These are phyloP conservation scores for Cichlasoma orientale DNA, from an alignment of 2,797 vertebrate species.

Conservation along the genomic window DNA sequence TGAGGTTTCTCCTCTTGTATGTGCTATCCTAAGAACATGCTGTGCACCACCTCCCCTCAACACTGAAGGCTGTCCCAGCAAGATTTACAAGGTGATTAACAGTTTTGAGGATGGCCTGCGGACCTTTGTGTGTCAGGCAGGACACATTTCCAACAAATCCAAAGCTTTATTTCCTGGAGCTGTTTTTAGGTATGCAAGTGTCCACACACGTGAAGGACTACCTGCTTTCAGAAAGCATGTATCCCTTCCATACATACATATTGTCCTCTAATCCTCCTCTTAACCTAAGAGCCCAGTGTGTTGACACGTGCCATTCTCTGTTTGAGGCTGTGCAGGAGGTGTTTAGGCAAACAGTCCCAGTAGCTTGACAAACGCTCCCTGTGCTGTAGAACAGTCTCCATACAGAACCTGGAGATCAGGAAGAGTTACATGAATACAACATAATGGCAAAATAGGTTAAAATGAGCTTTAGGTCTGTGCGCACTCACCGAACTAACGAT, in stretches of 20 bases:
- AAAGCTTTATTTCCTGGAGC: conserved; percentile 28
- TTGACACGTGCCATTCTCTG: conserved; percentile 88
- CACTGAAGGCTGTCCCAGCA: not conserved
- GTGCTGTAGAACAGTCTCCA: conserved; percentile 88
- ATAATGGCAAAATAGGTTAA: not conserved
- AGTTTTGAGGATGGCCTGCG: not conserved
- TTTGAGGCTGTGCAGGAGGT: conserved; percentile 89
- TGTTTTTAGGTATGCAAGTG: conserved; percentile 6
- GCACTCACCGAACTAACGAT: conserved; percentile 90
- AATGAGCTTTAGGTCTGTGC: not conserved
- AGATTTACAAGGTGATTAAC: not conserved
- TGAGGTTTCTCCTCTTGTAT: not conserved
- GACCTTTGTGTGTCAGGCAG: not conserved
- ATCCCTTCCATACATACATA: not conserved
- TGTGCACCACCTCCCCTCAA: not conserved
- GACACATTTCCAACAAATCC: conserved; percentile 3
- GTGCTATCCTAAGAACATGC: not conserved
- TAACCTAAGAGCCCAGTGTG: conserved; percentile 87
- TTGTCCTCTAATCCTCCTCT: conserved; percentile 1
- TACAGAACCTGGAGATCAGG: conserved; percentile 83
- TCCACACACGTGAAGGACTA: conserved; percentile 39
- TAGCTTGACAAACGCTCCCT: conserved; percentile 85
- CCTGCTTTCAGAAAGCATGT: conserved; percentile 22
- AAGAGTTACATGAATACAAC: not conserved
- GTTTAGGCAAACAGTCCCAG: conserved; percentile 94